Conservation (phyloP, 2,888 invertebrate genomes). For the Formica aserva region DNA sequence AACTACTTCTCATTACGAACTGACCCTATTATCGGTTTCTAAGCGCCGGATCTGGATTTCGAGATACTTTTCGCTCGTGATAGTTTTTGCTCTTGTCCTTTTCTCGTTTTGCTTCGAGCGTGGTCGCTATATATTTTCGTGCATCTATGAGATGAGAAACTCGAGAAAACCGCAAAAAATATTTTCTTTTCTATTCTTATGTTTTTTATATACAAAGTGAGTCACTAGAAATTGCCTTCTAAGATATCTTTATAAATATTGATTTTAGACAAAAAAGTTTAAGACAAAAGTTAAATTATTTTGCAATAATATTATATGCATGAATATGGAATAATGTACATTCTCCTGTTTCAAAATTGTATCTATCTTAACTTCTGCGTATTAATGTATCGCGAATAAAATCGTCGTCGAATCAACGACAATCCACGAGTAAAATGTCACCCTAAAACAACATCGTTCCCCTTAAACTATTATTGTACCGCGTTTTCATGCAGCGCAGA, state of each 20-base stretch:
- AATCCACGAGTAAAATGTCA: constrained; percentile 23
- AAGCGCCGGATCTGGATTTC: too few species aligned
- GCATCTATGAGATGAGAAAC: constrained; percentile 45
- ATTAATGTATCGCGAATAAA: background rate
- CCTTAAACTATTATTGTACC: constrained; percentile 2
- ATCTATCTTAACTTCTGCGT: background rate
- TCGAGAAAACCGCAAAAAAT: background rate
- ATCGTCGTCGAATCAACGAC: background rate
- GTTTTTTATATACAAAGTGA: background rate
- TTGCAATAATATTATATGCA: background rate
- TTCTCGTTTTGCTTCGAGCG: too few species aligned
- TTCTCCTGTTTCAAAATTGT: background rate
- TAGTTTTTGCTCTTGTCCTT: too few species aligned
- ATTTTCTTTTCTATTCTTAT: background rate
- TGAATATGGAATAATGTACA: background rate
- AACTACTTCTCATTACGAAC: constrained; percentile 58
- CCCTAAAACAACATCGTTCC: constrained; percentile 68
- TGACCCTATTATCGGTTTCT: constrained; percentile 25
- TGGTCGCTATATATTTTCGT: constrained; percentile 17
- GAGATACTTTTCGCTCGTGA: too few species aligned
- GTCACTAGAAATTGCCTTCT: too few species aligned
- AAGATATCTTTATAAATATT: too few species aligned
- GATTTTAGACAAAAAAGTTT: too few species aligned
- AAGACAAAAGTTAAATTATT: too few species aligned
- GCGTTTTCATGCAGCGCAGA: background rate